phyloP scores from a whole-genome alignment of 2,888 invertebrate genomes.

The Adelphocoris suturalis region DNA sequence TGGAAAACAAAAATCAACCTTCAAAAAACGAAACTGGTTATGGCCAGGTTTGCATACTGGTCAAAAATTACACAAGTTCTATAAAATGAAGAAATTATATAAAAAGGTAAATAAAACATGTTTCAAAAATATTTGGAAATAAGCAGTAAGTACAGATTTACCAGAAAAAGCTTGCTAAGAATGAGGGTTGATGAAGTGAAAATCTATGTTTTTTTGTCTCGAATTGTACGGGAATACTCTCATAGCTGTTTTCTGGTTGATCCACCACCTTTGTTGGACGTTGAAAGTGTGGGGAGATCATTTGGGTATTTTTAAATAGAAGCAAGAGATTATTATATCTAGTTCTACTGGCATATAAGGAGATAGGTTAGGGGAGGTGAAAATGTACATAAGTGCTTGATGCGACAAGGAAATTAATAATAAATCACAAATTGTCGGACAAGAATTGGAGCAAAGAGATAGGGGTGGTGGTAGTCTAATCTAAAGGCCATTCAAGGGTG shows the following conservation, averaged over 20 bases:
- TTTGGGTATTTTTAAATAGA: background rate
- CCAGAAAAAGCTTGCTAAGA: conserved; percentile 59
- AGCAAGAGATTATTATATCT: background rate
- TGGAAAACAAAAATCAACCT: conserved; percentile 4
- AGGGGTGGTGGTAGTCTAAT: conserved; percentile 11
- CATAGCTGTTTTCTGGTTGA: conserved; percentile 24
- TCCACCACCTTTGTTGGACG: conserved; percentile 41
- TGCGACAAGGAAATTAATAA: background rate
- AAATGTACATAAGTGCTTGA: conserved; percentile 4
- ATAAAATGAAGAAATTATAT: background rate
- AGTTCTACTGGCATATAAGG: background rate
- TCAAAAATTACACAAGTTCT: conserved; percentile 42
- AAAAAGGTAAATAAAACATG: background rate
- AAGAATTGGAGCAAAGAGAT: background rate
- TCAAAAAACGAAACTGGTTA: conserved; percentile 36
- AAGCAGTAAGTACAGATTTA: conserved; percentile 70
- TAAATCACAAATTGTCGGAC: background rate
- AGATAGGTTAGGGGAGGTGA: background rate
- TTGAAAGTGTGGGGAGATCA: background rate
- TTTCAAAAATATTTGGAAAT: conserved; percentile 52
- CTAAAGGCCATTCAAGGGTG: conserved; percentile 40
- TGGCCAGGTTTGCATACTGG: conserved; percentile 33
- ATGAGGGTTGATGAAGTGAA: conserved; percentile 38
- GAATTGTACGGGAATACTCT: conserved; percentile 5
- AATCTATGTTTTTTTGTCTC: conserved; percentile 11